phyloP scores from a whole-genome alignment of 2,113 vertebrate genomes.

The Indri indri region DNA sequence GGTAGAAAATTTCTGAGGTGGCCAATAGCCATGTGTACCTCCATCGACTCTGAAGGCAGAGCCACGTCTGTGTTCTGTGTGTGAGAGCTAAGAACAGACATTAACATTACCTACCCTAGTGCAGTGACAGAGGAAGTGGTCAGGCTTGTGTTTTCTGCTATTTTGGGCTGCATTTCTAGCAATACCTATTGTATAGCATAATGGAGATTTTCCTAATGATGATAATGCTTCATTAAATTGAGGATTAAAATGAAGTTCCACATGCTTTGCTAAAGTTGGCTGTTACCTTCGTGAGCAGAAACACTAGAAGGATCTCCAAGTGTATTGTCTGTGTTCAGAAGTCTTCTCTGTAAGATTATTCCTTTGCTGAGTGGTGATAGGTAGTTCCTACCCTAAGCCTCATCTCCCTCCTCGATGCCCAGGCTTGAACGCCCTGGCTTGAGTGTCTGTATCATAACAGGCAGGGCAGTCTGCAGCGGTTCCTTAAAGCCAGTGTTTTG shows the following conservation, averaged over 20 bases:
- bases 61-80: neutral
- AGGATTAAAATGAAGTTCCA: neutral
- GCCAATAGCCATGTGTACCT: neutral
- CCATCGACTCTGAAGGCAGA: neutral
- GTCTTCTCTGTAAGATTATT: neutral
- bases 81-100: neutral
- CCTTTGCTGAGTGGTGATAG: neutral
- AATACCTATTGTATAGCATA: neutral
- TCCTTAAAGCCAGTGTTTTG: neutral
- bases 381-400: neutral
- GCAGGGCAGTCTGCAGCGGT: neutral
- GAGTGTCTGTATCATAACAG: neutral
- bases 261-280: neutral
- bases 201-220: neutral
- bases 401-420: neutral
- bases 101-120: neutral
- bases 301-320: neutral
- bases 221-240: neutral
- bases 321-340: neutral
- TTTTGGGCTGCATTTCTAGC: neutral
- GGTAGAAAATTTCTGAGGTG: neutral
- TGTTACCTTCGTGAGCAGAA: neutral
- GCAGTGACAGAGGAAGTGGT: neutral
- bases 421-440: neutral
- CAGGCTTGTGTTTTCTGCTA: neutral